Evolutionary conservation across 2,797 vertebrate species (phyloP).

Genomic region (Tolypeutes matacus): DNA sequence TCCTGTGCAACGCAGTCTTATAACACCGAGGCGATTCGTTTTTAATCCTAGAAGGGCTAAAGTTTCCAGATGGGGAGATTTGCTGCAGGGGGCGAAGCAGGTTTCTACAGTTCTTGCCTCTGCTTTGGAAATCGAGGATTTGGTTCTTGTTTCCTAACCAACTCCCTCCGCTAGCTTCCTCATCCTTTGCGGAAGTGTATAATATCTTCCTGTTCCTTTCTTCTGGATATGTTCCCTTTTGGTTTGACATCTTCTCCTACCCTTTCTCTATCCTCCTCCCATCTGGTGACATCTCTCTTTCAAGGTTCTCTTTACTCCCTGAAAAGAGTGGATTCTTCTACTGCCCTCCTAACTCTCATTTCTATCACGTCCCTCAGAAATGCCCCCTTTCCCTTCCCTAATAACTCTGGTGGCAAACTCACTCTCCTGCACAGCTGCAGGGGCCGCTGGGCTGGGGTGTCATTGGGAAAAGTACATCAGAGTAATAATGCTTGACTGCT

Average conservation of each 20-base stretch:
- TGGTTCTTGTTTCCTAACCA: neutral
- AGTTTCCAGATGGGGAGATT: neutral
- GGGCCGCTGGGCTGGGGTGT: neutral
- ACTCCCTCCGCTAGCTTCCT: neutral
- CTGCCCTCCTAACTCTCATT: neutral
- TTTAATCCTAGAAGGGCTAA: constrained; percentile 7
- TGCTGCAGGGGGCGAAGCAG: neutral
- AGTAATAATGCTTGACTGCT: neutral
- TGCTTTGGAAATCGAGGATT: neutral
- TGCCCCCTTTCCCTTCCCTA: neutral
- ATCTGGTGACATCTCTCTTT: neutral
- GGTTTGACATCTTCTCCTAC: neutral
- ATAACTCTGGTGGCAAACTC: neutral
- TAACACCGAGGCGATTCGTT: neutral
- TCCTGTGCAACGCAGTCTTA: neutral
- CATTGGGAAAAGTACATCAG: neutral
- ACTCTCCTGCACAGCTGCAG: neutral
- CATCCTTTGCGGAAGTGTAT: neutral
- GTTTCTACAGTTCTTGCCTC: neutral
- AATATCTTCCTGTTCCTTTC: neutral
- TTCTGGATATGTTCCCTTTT: neutral
- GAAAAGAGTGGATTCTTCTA: neutral
- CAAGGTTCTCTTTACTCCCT: neutral
- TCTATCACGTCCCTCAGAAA: neutral
- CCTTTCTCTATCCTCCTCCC: neutral